phyloP scores from a whole-genome alignment of 2,888 invertebrate species.

The Elmis aenea region DNA sequence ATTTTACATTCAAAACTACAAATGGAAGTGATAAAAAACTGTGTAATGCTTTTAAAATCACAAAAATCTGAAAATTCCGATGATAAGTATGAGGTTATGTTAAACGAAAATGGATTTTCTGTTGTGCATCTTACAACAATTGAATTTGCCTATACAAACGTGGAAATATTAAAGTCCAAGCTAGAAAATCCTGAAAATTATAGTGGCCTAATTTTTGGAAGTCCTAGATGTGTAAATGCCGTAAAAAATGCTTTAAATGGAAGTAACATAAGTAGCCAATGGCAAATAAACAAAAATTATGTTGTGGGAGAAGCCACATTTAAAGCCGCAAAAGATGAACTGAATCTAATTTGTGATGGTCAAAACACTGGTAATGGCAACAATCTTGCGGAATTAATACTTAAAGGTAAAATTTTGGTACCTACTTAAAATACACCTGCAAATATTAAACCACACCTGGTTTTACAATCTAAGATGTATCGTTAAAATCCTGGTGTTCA shows the following conservation, averaged over 20 bases:
- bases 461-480: too few species aligned
- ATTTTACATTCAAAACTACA: too few species aligned
- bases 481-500: too few species aligned
- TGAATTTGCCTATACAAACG: constrained; percentile 50
- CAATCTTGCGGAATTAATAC: constrained; percentile 49
- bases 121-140: constrained; percentile 50
- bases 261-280: constrained; percentile 27
- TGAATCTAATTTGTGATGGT: constrained; percentile 49
- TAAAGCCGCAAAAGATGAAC: constrained; percentile 44
- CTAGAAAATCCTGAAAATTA: constrained; percentile 46
- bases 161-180: constrained; percentile 44
- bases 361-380: constrained; percentile 53
- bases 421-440: too few species aligned
- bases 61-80: constrained; percentile 33
- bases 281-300: constrained; percentile 49
- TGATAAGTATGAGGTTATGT: constrained; percentile 47
- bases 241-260: constrained; percentile 43
- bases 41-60: constrained; percentile 39
- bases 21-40: constrained; percentile 31
- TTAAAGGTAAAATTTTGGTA: constrained; percentile 39
- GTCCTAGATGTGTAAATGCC: constrained; percentile 53
- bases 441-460: too few species aligned
- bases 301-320: constrained; percentile 54
- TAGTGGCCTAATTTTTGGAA: constrained; percentile 52
- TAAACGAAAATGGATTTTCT: constrained; percentile 46